Evolutionary conservation across 2,797 vertebrate genomes (phyloP).

Genomic region (Sebastiscus albofasciatus): DNA sequence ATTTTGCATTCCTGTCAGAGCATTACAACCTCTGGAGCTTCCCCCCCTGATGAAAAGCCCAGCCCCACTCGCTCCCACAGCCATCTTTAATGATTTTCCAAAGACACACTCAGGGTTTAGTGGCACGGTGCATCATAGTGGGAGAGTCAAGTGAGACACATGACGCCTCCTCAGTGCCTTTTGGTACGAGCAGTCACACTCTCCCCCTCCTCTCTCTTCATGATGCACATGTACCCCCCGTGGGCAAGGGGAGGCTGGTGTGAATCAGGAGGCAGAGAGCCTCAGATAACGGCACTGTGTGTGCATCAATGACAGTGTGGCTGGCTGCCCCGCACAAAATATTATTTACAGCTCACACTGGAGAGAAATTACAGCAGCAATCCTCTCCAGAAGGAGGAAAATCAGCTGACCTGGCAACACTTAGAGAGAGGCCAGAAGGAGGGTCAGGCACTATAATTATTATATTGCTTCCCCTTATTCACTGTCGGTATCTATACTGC

Average conservation of each 20-base stretch:
- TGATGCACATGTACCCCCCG: constrained; percentile 55
- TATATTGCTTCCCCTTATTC: constrained; percentile 77
- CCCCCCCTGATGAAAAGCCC: constrained; percentile 43
- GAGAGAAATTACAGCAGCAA: constrained; percentile 76
- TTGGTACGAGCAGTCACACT: constrained; percentile 31
- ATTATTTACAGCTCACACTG: constrained; percentile 79
- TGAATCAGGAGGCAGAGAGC: constrained; percentile 62
- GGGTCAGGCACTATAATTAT: constrained; percentile 79
- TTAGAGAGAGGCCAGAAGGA: constrained; percentile 63
- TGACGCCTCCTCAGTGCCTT: constrained; percentile 29
- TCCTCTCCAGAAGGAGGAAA: constrained; percentile 66
- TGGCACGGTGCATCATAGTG: constrained; percentile 36
- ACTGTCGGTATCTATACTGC: constrained; percentile 77
- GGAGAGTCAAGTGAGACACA: constrained; percentile 52
- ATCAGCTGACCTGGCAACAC: constrained; percentile 81
- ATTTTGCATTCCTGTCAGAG: constrained; percentile 78
- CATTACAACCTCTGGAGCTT: constrained; percentile 69
- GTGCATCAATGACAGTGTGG: constrained; percentile 69
- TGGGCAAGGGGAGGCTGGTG: constrained; percentile 50
- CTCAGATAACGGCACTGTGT: constrained; percentile 64
- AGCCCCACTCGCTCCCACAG: constrained; percentile 45
- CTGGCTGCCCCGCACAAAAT: constrained; percentile 72
- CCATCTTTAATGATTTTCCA: constrained; percentile 68
- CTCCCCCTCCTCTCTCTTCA: constrained; percentile 1
- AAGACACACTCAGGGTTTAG: constrained; percentile 57